Conservation (phyloP, 1,140 invertebrate genomes). For the Panulirus ornatus region DNA sequence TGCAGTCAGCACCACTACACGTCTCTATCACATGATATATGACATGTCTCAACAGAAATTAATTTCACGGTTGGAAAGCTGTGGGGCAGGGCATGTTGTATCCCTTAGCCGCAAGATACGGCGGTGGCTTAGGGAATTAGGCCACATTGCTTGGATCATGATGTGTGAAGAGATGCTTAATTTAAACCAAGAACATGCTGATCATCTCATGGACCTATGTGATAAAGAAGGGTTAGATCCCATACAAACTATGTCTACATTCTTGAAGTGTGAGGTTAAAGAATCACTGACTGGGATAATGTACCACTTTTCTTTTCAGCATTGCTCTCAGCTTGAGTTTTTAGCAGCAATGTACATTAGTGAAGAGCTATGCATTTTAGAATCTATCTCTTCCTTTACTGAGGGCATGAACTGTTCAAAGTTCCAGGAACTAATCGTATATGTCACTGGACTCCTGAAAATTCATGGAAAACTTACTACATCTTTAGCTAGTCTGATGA, state of each 20-base stretch:
- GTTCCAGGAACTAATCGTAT: constrained; percentile 46
- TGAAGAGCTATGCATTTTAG: not conserved
- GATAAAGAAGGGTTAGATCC: constrained; percentile 62
- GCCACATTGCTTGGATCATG: constrained; percentile 68
- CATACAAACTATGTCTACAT: constrained; percentile 70
- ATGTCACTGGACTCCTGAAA: constrained; percentile 54
- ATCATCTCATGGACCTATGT: constrained; percentile 53
- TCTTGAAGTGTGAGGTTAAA: constrained; percentile 55
- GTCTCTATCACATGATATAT: constrained; percentile 58
- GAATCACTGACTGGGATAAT: constrained; percentile 48
- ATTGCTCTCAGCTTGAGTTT: constrained; percentile 59
- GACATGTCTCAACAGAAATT: constrained; percentile 65
- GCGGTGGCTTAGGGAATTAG: constrained; percentile 44
- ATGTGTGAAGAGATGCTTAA: constrained; percentile 43
- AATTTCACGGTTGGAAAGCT: constrained; percentile 29
- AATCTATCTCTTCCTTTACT: constrained; percentile 14
- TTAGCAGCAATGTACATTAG: constrained; percentile 54
- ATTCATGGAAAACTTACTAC: constrained; percentile 28
- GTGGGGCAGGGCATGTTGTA: constrained; percentile 24
- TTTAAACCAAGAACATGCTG: constrained; percentile 43
- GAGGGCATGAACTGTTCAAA: constrained; percentile 22
- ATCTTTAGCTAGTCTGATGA: constrained; percentile 42
- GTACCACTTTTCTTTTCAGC: constrained; percentile 66
- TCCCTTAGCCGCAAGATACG: constrained; percentile 48
- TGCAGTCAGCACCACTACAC: constrained; percentile 49